A percentile compares a stretch with the other conserved stretches of the same genome.
phyloP scores from a whole-genome alignment of 2,888 invertebrate genomes.

The Peribatodes rhomboidaria region DNA sequence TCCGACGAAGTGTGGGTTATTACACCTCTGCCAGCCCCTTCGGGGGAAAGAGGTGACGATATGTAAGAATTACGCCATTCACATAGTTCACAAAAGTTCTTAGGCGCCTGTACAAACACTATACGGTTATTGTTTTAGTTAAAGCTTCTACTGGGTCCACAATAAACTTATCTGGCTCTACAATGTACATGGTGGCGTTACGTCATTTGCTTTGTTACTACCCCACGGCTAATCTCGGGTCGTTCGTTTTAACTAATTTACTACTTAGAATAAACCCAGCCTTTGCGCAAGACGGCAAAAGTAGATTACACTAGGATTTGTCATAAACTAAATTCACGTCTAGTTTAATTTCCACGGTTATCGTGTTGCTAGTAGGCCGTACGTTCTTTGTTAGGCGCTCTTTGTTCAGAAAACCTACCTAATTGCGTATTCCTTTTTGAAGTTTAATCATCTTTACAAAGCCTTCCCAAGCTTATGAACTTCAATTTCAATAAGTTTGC shows the following conservation, averaged over 20 bases:
- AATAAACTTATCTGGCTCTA: slow-evolving; percentile 29
- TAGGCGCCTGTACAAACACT: slow-evolving; percentile 19
- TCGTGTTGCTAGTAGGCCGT: slow-evolving; percentile 11
- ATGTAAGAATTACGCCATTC: not conserved
- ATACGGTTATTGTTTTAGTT: slow-evolving; percentile 30
- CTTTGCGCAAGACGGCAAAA: slow-evolving; percentile 43
- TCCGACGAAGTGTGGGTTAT: no score
- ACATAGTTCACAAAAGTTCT: not conserved
- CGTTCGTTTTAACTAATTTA: slow-evolving; percentile 52
- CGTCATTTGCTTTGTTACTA: slow-evolving; percentile 33
- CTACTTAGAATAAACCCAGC: slow-evolving; percentile 42
- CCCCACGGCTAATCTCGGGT: slow-evolving; percentile 44
- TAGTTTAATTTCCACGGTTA: slow-evolving; percentile 39
- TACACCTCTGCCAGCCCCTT: no score
- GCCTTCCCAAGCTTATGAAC: slow-evolving; percentile 34
- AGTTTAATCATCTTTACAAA: slow-evolving; percentile 41
- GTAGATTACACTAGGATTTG: slow-evolving; percentile 50
- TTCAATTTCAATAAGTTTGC: slow-evolving; percentile 27
- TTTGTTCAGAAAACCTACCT: slow-evolving; percentile 41
- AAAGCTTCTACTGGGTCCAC: slow-evolving; percentile 16
- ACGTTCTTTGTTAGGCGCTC: slow-evolving; percentile 32
- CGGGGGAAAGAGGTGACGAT: no score
- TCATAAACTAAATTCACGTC: slow-evolving; percentile 44
- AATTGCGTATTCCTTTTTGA: slow-evolving; percentile 43
- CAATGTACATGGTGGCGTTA: slow-evolving; percentile 6